phyloP scores from a whole-genome alignment of 2,888 invertebrate genomes.

The Hydropsyche betteni region DNA sequence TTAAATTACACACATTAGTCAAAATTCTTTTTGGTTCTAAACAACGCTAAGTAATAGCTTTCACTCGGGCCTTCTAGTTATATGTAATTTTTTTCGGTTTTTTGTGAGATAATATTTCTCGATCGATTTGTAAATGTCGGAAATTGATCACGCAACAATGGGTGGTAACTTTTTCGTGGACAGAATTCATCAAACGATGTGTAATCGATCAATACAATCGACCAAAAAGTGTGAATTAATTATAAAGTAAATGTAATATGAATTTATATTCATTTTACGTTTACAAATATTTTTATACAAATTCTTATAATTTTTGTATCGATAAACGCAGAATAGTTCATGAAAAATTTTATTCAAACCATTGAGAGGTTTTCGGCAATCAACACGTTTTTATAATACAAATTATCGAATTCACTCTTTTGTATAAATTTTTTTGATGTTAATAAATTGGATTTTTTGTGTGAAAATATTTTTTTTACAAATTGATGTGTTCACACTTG shows the following conservation, averaged over 20 bases:
- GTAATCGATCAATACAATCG: constrained; percentile 16
- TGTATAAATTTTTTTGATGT: not conserved
- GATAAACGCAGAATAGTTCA: too few relatives aligned
- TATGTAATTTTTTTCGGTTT: not conserved
- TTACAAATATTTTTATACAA: not conserved
- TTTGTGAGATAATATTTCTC: constrained; percentile 9
- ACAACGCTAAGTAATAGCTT: constrained; percentile 12
- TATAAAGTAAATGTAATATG: not conserved
- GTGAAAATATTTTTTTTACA: constrained; percentile 15
- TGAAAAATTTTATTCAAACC: too few relatives aligned
- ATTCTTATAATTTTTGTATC: too few relatives aligned
- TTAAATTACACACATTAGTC: constrained; percentile 40
- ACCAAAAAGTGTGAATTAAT: not conserved
- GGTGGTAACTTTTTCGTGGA: constrained; percentile 9
- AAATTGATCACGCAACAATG: constrained; percentile 43
- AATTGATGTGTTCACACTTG: not conserved
- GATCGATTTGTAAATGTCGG: constrained; percentile 12
- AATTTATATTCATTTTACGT: too few relatives aligned
- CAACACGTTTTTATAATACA: too few relatives aligned
- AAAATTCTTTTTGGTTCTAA: not conserved
- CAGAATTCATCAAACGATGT: not conserved
- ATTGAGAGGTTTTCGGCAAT: too few relatives aligned
- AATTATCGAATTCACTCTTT: not conserved
- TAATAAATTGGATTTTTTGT: not conserved
- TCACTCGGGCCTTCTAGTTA: constrained; percentile 19